A percentile compares a stretch with the other conserved stretches of the same genome.
These are phyloP conservation scores for Pogonocherus hispidulus DNA, from an alignment of 2,888 invertebrate species.

Conservation along the genomic window DNA sequence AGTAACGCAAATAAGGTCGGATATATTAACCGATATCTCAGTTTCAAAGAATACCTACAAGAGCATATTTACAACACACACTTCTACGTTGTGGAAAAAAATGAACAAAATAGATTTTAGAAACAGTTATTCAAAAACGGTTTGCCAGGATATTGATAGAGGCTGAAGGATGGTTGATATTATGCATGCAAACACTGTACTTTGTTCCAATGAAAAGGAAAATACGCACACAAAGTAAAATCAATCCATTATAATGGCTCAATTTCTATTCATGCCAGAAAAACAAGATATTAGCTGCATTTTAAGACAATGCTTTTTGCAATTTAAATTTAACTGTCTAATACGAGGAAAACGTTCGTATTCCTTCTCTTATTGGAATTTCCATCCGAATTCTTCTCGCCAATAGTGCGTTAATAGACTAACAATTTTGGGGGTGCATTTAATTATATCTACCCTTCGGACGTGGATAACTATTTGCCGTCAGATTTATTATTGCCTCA, in stretches of 20 bases:
- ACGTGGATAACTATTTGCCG: conserved; percentile 20
- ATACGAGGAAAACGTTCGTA: conserved; percentile 45
- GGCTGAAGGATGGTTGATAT: too few relatives aligned
- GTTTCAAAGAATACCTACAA: not conserved
- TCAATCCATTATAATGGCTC: conserved; percentile 40
- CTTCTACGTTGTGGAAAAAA: too few relatives aligned
- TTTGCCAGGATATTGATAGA: not conserved
- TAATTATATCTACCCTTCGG: conserved; percentile 44
- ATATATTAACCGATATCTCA: too few relatives aligned
- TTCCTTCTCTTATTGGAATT: conserved; percentile 47
- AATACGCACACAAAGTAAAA: conserved; percentile 15
- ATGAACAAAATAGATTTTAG: too few relatives aligned
- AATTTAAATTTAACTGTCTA: conserved; percentile 57
- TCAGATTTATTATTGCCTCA: conserved; percentile 36
- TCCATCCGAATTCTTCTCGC: conserved; percentile 40
- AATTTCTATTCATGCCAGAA: conserved; percentile 64
- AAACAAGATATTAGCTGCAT: conserved; percentile 63
- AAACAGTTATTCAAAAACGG: conserved; percentile 5
- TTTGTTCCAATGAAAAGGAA: too few relatives aligned
- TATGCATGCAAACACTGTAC: too few relatives aligned
- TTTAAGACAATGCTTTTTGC: conserved; percentile 61
- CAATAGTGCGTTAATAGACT: conserved; percentile 51
- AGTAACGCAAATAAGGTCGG: not conserved
- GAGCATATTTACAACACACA: not conserved
- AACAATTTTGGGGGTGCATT: conserved; percentile 50